Percentiles rank a stretch among this genome's conserved stretches.
Conservation (phyloP, 2,888 invertebrate genomes). For the Drosophila robusta region DNA sequence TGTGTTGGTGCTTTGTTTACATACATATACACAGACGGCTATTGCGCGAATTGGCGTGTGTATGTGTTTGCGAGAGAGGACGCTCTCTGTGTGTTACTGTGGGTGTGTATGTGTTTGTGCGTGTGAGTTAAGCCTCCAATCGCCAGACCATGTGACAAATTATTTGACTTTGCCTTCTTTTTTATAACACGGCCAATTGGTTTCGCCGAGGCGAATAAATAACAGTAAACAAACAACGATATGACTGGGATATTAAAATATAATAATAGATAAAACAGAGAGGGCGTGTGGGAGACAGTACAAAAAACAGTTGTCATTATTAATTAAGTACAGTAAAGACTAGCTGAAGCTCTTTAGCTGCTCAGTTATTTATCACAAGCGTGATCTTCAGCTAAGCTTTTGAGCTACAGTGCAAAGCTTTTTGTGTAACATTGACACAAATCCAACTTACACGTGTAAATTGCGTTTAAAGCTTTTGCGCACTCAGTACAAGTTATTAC, state of each 20-base stretch:
- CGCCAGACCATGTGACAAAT: conserved; percentile 67
- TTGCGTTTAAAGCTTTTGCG: not conserved
- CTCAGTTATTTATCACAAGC: not conserved
- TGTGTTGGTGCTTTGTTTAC: conserved; percentile 75
- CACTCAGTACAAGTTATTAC: not conserved
- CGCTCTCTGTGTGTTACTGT: conserved; percentile 10
- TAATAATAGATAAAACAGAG: conserved; percentile 17
- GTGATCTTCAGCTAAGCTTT: conserved; percentile 4
- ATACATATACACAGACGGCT: conserved; percentile 36
- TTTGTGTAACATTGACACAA: not conserved
- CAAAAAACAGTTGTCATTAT: conserved; percentile 6
- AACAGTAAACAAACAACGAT: conserved; percentile 55
- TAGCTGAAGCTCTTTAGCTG: conserved; percentile 14
- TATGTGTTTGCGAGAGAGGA: conserved; percentile 11
- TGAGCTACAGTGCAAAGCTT: conserved; percentile 12
- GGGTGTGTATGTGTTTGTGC: conserved; percentile 9
- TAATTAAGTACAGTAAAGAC: conserved; percentile 22
- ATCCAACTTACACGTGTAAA: not conserved
- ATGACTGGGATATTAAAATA: conserved; percentile 37
- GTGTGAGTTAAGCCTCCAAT: conserved; percentile 48
- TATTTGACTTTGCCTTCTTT: conserved; percentile 66
- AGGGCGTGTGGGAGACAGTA: not conserved
- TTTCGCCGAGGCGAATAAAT: conserved; percentile 49
- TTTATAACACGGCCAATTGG: conserved; percentile 58
- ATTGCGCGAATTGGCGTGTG: conserved; percentile 15